Conservation (phyloP, 2,113 vertebrate species). For the Mastomys natalensis region DNA sequence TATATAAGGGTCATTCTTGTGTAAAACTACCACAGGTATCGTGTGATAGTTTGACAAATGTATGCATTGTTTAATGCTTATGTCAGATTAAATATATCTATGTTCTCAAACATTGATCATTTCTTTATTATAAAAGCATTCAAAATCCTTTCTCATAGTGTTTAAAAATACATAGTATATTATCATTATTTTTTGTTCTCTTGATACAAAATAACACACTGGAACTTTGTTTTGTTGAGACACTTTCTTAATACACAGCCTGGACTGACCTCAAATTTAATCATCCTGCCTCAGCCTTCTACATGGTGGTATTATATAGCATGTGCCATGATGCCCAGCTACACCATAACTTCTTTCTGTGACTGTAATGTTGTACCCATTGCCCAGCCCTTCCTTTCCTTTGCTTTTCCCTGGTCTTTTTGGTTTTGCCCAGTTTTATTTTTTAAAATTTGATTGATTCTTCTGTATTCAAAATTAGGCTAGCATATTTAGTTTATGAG, state of each 20-base stretch:
- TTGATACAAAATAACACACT: background rate
- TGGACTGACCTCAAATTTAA: background rate
- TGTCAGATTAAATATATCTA: background rate
- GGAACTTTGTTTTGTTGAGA: background rate
- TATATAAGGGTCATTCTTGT: background rate
- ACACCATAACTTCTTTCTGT: background rate
- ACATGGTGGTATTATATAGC: background rate
- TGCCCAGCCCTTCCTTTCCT: background rate
- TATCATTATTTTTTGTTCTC: background rate
- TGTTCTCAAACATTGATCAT: slow-evolving; percentile 2
- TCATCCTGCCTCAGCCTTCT: background rate
- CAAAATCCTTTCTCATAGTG: background rate
- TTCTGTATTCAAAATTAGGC: background rate
- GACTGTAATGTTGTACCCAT: background rate
- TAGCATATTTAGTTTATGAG: slow-evolving; percentile 34
- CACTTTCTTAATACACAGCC: background rate
- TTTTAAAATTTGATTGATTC: background rate
- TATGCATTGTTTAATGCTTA: background rate
- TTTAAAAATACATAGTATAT: background rate
- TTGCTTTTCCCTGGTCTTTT: background rate
- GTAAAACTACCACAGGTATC: background rate
- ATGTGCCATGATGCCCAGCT: background rate
- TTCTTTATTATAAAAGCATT: background rate
- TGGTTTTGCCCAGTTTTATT: background rate
- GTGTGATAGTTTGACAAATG: background rate